Conservation (phyloP, 2,888 invertebrate species). For the Abrostola tripartita region DNA sequence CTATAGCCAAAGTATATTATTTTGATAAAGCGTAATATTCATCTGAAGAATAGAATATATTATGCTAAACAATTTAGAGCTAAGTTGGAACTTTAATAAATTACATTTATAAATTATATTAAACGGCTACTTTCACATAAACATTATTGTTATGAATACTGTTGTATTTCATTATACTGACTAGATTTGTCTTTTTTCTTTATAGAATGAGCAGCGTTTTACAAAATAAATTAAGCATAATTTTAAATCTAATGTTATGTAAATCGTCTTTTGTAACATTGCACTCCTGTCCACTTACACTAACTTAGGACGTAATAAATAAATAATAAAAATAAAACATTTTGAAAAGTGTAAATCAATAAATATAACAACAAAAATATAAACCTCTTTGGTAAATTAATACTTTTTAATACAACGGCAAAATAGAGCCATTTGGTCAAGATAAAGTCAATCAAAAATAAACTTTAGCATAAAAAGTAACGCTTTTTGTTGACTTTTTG, state of each 20-base stretch:
- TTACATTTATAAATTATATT: constrained; percentile 37
- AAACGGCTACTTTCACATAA: constrained; percentile 31
- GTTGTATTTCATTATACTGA: constrained; percentile 63
- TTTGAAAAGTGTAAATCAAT: constrained; percentile 53
- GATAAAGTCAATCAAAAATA: constrained; percentile 40
- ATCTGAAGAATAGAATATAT: constrained; percentile 31
- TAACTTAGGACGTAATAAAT: constrained; percentile 53
- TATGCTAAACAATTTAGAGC: constrained; percentile 36
- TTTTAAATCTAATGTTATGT: constrained; percentile 43
- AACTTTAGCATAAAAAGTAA: constrained; percentile 13
- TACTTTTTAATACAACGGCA: constrained; percentile 47
- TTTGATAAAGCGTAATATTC: constrained; percentile 37
- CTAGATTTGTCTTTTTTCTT: constrained; percentile 71
- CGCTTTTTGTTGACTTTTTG: constrained; percentile 20
- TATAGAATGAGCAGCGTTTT: constrained; percentile 57
- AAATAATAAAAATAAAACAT: constrained; percentile 53
- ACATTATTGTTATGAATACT: constrained; percentile 59
- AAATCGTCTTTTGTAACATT: constrained; percentile 48
- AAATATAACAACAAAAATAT: constrained; percentile 57
- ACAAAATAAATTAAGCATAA: constrained; percentile 46
- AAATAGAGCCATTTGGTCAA: constrained; percentile 39
- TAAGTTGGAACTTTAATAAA: constrained; percentile 31
- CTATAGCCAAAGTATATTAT: constrained; percentile 31
- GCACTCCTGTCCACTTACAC: constrained; percentile 51
- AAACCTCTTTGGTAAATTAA: constrained; percentile 61